Conservation (phyloP, 2,797 vertebrate species). For the Decapterus maruadsi region DNA sequence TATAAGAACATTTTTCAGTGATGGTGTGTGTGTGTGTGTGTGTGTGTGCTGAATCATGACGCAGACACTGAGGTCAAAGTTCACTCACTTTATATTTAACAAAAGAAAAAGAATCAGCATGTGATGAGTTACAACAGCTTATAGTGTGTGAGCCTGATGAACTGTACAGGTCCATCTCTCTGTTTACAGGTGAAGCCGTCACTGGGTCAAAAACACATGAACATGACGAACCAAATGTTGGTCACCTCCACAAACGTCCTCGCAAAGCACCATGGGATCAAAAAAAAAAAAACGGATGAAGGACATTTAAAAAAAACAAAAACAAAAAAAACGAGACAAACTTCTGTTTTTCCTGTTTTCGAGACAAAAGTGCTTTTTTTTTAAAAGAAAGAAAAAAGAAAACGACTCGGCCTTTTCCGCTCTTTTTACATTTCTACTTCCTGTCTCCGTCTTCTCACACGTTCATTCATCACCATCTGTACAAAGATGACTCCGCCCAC, state of each 20-base stretch:
- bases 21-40: too few relatives aligned
- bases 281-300: conserved; percentile 72
- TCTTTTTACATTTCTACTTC: conserved; percentile 50
- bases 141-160: conserved; percentile 91
- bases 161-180: conserved; percentile 87
- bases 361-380: conserved; percentile 89
- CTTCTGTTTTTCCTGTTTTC: conserved; percentile 60
- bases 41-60: conserved; percentile 25
- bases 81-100: conserved; percentile 95
- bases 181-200: conserved; percentile 91
- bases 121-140: conserved; percentile 94
- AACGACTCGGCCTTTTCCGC: conserved; percentile 53
- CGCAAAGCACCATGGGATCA: conserved; percentile 89
- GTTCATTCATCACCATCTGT: conserved; percentile 11
- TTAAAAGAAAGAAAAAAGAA: background rate
- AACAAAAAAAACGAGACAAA: conserved; percentile 59
- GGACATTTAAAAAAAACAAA: conserved; percentile 14
- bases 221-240: conserved; percentile 90
- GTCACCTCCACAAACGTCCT: conserved; percentile 91
- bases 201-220: conserved; percentile 87
- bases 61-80: conserved; percentile 68
- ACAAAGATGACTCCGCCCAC: conserved; percentile 5
- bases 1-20: too few relatives aligned
- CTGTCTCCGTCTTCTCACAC: conserved; percentile 38
- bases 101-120: conserved; percentile 87